Evolutionary conservation across 92 coral and sea anemone species (phyloP), one percentile per base, ranked within the genome.

Genomic region (Actinernus sp.): DNA sequence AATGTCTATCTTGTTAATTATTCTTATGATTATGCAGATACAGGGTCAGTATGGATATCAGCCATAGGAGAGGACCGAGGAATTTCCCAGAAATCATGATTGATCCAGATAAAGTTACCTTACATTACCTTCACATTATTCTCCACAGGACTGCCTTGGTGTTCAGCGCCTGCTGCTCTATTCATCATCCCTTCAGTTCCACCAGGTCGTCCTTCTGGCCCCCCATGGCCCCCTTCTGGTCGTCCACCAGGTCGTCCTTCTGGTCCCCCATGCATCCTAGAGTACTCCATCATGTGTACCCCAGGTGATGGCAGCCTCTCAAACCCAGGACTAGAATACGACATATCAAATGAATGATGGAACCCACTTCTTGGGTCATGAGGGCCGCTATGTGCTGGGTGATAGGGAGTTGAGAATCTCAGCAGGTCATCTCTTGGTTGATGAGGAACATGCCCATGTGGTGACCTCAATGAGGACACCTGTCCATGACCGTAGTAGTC

Each of bases 381-480:
- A 17, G 57, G 63, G 25, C 78, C 78, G 20, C 58, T 28, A 21
- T 55, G 78, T 14, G 13, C 26, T n/a, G 65, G 78, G 45, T 56
- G 51, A 21, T 70, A 70, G 11, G 78, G 78, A 8, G 78, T 70
- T 23, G 65, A 70, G 58, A 49, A 57, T 30, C 60, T 30, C 57
- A 65, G 13, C n/a, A 45, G 25, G 32, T 49, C 49, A 58, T 36
- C 24, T 1, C 59, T 34, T n/a, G 72, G 59, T 7, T 31, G 46
- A 6, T 58, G 46, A 21, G 36, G 25, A 3, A 48, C 3, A 23
- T 68, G 75, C 20, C 75, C 38, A 39, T 68, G 63, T 6, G 75
- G 54, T 0, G 60, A 48, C 44, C 72, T 47, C 72, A 49, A 12
- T 1, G 72, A 65, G 11, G 72, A 30, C 8, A 53, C 43, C 21